phyloP scores from a whole-genome alignment of 2,797 vertebrate species.

The Bradypus variegatus region DNA sequence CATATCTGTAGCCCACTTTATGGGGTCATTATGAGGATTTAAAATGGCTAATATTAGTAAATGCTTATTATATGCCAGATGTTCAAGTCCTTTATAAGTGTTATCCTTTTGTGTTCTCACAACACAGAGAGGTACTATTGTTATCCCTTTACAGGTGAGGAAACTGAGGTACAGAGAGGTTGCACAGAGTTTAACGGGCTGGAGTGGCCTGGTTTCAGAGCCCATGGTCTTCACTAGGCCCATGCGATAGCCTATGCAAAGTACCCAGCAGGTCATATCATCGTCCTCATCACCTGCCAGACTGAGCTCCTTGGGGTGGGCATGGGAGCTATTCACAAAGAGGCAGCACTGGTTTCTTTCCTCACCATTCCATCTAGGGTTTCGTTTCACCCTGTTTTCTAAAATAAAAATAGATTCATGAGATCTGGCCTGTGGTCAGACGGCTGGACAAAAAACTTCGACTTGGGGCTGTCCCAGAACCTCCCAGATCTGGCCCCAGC shows the following conservation, averaged over 20 bases:
- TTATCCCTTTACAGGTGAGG: neutral
- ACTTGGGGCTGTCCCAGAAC: slow-evolving; percentile 58
- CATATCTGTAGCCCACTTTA: neutral
- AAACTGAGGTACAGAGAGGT: neutral
- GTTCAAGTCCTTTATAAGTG: neutral
- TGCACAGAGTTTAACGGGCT: neutral
- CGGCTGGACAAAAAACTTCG: slow-evolving; percentile 38
- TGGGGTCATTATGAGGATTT: neutral
- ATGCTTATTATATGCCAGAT: neutral
- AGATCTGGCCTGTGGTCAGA: slow-evolving; percentile 42
- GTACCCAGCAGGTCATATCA: neutral
- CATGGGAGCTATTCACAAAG: neutral
- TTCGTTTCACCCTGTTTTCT: slow-evolving; percentile 12
- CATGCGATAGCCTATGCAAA: neutral
- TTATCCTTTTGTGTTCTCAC: neutral
- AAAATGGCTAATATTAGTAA: neutral
- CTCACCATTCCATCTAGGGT: neutral
- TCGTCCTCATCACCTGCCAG: neutral
- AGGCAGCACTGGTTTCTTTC: neutral
- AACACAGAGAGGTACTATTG: neutral
- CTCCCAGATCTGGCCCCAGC: slow-evolving; percentile 56
- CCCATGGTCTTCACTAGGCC: too few relatives aligned
- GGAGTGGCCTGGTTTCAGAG: neutral
- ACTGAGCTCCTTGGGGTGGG: neutral
- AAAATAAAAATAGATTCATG: slow-evolving; percentile 30